A percentile compares a stretch with the other conserved stretches of the same genome.
Evolutionary conservation across 2,113 vertebrate species (phyloP).

Genomic region (Gymnobelideus leadbeateri): DNA sequence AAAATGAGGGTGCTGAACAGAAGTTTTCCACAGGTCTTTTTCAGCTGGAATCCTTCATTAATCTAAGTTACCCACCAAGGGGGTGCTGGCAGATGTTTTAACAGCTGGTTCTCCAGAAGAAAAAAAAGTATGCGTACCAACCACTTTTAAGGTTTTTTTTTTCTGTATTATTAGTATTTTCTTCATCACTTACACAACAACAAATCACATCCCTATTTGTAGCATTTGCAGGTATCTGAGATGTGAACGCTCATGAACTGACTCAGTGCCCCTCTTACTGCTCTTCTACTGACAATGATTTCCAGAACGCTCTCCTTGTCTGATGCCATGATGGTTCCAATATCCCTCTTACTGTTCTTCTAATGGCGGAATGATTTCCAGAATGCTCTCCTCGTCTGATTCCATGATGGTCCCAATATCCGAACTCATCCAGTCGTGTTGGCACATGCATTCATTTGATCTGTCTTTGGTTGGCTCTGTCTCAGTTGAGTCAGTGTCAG

Average conservation of each 20-base stretch:
- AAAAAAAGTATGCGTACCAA: background rate
- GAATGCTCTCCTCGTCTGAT: background rate
- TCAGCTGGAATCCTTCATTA: background rate
- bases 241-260: background rate
- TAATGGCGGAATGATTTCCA: background rate
- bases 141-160: background rate
- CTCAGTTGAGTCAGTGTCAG: background rate
- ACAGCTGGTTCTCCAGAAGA: background rate
- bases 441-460: background rate
- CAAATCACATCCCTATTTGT: background rate
- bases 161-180: background rate
- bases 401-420: background rate
- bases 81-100: background rate
- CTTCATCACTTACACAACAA: background rate
- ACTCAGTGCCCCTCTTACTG: background rate
- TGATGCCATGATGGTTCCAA: background rate
- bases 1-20: background rate
- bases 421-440: background rate
- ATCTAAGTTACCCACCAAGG: background rate
- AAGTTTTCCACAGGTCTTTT: background rate
- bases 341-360: background rate
- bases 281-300: background rate
- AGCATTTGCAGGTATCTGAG: background rate
- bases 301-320: background rate
- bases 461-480: background rate